These are phyloP conservation scores for Tetragnatha versicolor DNA, from an alignment of 1,140 invertebrate genomes.

Conservation along the genomic window DNA sequence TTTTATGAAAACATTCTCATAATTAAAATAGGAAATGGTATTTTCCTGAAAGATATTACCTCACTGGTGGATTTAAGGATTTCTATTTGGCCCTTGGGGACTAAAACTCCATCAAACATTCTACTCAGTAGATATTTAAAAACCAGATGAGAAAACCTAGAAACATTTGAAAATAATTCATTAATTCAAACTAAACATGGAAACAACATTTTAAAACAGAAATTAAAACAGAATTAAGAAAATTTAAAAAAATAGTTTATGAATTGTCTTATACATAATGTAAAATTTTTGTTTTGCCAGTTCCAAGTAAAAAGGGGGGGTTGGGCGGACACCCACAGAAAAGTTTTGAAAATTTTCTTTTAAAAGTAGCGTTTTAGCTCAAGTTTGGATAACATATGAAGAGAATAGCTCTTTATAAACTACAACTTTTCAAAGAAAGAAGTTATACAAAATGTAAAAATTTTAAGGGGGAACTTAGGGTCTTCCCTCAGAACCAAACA, in stretches of 20 bases:
- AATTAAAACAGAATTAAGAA: not conserved
- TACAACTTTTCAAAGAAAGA: no score
- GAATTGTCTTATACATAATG: not conserved
- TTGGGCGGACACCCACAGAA: no score
- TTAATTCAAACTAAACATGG: not conserved
- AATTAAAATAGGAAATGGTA: no score
- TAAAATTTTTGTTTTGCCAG: not conserved
- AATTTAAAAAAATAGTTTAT: not conserved
- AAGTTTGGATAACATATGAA: no score
- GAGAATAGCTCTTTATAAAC: no score
- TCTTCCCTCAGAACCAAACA: no score
- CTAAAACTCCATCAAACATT: conserved; percentile 77
- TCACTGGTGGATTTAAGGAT: conserved; percentile 72
- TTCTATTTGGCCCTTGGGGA: conserved; percentile 79
- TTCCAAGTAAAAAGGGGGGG: not conserved
- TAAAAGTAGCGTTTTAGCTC: no score
- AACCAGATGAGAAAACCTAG: conserved; percentile 76
- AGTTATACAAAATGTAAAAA: no score
- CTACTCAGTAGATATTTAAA: conserved; percentile 83
- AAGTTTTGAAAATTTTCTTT: no score
- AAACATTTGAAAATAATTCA: conserved; percentile 50
- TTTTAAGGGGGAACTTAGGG: no score
- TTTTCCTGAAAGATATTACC: conserved; percentile 58
- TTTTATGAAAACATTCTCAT: no score
- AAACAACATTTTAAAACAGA: not conserved